Evolutionary conservation across 2,888 invertebrate genomes (phyloP), one percentile per base, ranked within the genome.

Genomic region (Oasisia sp.): DNA sequence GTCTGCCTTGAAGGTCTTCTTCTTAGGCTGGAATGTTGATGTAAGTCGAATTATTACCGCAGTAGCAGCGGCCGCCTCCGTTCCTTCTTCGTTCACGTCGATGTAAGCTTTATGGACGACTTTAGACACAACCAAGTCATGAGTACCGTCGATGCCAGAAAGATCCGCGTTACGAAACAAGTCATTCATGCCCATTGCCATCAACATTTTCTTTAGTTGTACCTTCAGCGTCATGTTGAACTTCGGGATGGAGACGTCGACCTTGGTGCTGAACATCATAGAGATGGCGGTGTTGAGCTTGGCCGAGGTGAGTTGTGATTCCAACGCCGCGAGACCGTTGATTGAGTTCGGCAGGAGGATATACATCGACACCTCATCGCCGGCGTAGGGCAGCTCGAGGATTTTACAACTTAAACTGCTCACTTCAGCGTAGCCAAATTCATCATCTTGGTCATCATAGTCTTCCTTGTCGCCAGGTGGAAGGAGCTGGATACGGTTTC

Each of bases 371-470:
- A 38, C 38, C 38, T 38, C 38, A 38, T 38, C 38, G 38, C 32
- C 94, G 0, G 92, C 96, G 95, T 98, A 99, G 0, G 97, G 97
- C 95, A 99, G 94, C 95, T 98, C 97, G 91, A 99, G 95, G 8
- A 98, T 97, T 95, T 98, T 98, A 92, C 98, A 97, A 95, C 97
- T 97, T 93, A 98, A 97, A 3, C 97, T 97, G 92, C 97, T 97
- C 91, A 93, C 93, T 0, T 92, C 91, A 7, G 93, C 94, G 91
- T 93, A 2, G 97, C 12, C 56, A 89, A 97, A 27, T 97, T 97
- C 94, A 97, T 97, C 98, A 99, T 98, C 94, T 97, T 56, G 19
- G 56, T 56, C 56, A 14, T 56, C 9, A 56, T 11, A 56, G 1
- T 56, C 19, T 56, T 56, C 56, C 14, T 19, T 56, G 56, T 19